Percentiles rank a stretch among this genome's conserved stretches.
phyloP scores from a whole-genome alignment of 2,113 vertebrate genomes.

The Bos javanicus region DNA sequence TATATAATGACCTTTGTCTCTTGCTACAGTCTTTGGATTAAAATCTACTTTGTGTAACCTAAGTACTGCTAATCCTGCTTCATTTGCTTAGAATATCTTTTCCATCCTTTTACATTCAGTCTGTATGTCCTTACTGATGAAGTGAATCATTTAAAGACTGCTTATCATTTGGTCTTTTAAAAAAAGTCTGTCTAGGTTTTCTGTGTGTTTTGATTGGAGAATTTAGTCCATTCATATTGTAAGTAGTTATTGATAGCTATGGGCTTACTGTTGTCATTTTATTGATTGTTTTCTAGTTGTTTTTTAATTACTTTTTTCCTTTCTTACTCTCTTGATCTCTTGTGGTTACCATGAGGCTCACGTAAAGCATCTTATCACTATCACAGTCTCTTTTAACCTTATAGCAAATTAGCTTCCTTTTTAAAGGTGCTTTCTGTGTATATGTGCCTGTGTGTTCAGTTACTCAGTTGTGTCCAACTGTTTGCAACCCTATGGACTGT shows the following conservation, averaged over 20 bases:
- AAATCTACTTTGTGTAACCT: neutral
- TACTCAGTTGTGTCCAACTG: neutral
- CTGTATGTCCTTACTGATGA: neutral
- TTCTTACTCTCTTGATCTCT: neutral
- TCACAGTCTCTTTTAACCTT: neutral
- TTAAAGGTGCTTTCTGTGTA: neutral
- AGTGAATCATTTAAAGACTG: neutral
- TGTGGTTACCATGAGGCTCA: neutral
- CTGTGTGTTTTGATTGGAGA: neutral
- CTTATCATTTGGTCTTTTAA: neutral
- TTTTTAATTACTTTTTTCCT: neutral
- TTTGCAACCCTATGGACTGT: neutral
- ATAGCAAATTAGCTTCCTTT: neutral
- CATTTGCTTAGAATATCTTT: neutral
- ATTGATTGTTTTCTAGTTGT: neutral
- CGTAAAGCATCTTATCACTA: neutral
- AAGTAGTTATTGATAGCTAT: neutral
- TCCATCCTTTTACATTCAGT: neutral
- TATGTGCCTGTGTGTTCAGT: neutral
- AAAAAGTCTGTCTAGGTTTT: neutral
- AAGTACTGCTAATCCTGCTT: neutral
- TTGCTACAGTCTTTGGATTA: neutral
- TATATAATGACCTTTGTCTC: neutral
- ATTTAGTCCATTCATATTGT: neutral
- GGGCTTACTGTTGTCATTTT: neutral